phyloP scores from a whole-genome alignment of 2,797 vertebrate genomes.

The Gymnopithys bicolor region DNA sequence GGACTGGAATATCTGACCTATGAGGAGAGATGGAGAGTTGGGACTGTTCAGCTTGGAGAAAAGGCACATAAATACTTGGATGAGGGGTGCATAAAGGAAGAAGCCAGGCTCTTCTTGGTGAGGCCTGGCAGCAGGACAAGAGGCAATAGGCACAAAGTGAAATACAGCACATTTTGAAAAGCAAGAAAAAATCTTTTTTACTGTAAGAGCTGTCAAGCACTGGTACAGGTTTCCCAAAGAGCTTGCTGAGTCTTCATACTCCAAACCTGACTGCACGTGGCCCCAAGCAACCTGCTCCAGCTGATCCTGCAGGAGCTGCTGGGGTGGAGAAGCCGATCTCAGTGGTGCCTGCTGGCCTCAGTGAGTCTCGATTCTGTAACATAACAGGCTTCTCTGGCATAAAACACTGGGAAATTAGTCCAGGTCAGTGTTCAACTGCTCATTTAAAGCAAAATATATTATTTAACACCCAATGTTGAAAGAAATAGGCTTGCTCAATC shows the following conservation, averaged over 20 bases:
- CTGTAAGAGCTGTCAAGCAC: neutral
- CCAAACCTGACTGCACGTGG: neutral
- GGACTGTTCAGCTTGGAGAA: neutral
- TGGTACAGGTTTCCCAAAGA: neutral
- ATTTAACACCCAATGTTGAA: neutral
- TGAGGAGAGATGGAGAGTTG: neutral
- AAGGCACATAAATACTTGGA: neutral
- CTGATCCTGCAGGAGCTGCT: neutral
- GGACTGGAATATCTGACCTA: neutral
- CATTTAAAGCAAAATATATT: neutral
- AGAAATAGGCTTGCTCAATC: neutral
- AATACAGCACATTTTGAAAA: neutral
- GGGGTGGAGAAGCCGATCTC: neutral
- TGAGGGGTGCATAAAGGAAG: neutral
- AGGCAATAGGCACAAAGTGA: neutral
- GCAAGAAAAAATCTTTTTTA: neutral
- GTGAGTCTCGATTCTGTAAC: neutral
- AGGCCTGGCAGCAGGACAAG: neutral
- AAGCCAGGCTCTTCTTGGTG: neutral
- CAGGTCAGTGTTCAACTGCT: neutral
- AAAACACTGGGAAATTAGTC: neutral
- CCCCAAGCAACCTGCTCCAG: neutral
- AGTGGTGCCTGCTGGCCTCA: neutral
- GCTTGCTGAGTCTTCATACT: neutral
- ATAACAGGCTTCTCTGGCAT: neutral